Percentiles rank a stretch among this genome's conserved stretches.
Conservation (phyloP, 2,797 vertebrate species). For the Acanthurus lineatus region DNA sequence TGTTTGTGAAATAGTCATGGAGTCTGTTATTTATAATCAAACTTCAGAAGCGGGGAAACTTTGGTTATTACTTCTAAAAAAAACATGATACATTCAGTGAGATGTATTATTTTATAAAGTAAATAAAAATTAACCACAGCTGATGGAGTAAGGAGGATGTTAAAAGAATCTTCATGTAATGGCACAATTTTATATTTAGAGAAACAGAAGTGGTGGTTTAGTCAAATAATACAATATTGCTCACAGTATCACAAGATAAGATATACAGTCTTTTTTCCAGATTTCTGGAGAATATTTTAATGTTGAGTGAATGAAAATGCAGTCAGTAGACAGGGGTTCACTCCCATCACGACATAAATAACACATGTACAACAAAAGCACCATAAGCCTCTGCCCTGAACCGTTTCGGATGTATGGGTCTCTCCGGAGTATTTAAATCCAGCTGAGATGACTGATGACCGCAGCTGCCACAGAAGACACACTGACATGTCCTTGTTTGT, state of each 20-base stretch:
- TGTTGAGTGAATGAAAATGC: conserved; percentile 29
- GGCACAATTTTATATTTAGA: too few relatives aligned
- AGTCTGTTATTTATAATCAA: too few relatives aligned
- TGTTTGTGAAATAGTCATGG: too few relatives aligned
- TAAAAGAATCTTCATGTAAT: conserved; percentile 1
- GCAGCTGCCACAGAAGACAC: conserved; percentile 62
- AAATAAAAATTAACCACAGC: conserved; percentile 24
- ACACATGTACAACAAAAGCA: conserved; percentile 32
- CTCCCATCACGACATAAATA: conserved; percentile 45
- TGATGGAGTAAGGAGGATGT: not conserved
- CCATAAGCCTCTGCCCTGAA: conserved; percentile 49
- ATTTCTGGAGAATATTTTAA: conserved; percentile 32
- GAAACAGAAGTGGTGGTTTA: not conserved
- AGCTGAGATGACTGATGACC: conserved; percentile 82
- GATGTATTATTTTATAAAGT: conserved; percentile 34
- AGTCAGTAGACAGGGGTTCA: conserved; percentile 24
- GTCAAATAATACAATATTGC: not conserved
- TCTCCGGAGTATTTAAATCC: conserved; percentile 72
- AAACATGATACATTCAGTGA: not conserved
- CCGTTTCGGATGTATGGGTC: conserved; percentile 61
- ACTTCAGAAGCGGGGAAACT: not conserved
- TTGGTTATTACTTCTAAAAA: not conserved
- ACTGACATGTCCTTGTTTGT: conserved; percentile 71
- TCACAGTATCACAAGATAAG: conserved; percentile 17
- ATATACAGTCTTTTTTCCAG: conserved; percentile 12